These are phyloP conservation scores for Odontocolon sp. DNA, from an alignment of 2,888 invertebrate species.

Conservation along the genomic window DNA sequence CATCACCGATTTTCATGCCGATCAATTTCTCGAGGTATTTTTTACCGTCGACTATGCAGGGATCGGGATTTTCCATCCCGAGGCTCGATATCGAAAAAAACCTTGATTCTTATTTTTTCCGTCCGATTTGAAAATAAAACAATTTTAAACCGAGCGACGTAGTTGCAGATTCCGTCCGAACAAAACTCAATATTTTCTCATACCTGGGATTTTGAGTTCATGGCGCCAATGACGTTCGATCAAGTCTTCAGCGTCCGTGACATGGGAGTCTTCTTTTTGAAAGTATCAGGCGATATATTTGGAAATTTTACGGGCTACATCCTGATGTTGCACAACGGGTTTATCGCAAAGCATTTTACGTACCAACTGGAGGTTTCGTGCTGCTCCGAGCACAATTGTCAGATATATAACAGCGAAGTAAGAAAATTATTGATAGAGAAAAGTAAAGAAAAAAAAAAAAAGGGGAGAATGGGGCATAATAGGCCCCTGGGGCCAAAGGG, in stretches of 20 bases:
- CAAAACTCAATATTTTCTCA: no score
- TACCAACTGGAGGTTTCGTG: conserved; percentile 64
- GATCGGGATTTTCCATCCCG: no score
- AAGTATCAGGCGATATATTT: conserved; percentile 56
- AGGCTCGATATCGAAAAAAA: no score
- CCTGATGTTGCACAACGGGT: conserved; percentile 64
- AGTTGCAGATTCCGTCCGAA: conserved; percentile 24
- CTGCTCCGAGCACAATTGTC: background rate
- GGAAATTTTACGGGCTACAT: conserved; percentile 63
- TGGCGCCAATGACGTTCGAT: conserved; percentile 53
- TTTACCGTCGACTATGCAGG: background rate
- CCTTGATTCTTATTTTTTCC: no score
- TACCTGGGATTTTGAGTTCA: conserved; percentile 60
- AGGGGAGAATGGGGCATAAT: no score
- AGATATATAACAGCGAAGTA: conserved; percentile 30
- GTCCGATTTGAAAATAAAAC: no score
- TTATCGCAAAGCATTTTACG: conserved; percentile 59
- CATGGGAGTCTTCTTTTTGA: conserved; percentile 72
- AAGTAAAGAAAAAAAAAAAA: background rate
- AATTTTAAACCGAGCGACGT: no score
- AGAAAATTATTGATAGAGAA: background rate
- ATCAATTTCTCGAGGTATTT: conserved; percentile 82
- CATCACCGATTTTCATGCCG: conserved; percentile 82
- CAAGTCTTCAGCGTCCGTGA: conserved; percentile 64
- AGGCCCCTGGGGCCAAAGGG: no score